Evolutionary conservation across 2,797 vertebrate genomes (phyloP), one percentile per base, ranked within the genome.

Genomic region (Sibirionetta formosa): DNA sequence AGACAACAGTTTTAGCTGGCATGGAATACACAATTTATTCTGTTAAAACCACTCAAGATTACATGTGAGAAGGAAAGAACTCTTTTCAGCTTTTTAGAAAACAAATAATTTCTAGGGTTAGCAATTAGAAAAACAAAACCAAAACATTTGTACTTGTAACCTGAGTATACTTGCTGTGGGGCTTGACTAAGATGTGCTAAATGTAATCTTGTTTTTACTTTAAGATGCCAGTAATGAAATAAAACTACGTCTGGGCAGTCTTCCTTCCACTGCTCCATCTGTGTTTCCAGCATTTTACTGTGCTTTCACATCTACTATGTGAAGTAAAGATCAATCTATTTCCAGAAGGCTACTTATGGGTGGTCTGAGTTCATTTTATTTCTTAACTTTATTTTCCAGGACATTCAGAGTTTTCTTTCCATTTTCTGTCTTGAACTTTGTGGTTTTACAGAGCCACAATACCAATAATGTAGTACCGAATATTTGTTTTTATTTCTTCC

Each of bases 321-420:
- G 82, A 96, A 97, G 73, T 63, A 92, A 89, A 95, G 85, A 94
- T 77, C 73, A 83, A 72, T 84, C 85, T 97, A 69, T 96, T 97
- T 95, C 88, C 24, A 33, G 91, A 97, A 96, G 73, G 90, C 90
- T 91, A 61, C 82, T 96, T 95, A 86, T 97, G 93, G 87, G 96
- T 97, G 94, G 97, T 94, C 97, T 94, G 63, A 75, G 86, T 93
- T 81, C 31, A 89, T 95, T 86, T 69, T 92, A 68, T 88, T 93
- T 91, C 89, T 95, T 94, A 86, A 96, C 93, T 96, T 89, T 75
- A 95, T 95, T 97, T 97, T 96, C 92, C 82, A 96, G 92, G 84
- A 93, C 65, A 88, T 61, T 94, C 84, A 91, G 90, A 86, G 31
- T 60, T 94, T 95, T 94, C 76, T 94, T 93, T 75, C 83, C 27